Percentiles rank a stretch among this genome's conserved stretches.
Evolutionary conservation across 2,888 invertebrate species (phyloP).

Genomic region (Helleia helle): DNA sequence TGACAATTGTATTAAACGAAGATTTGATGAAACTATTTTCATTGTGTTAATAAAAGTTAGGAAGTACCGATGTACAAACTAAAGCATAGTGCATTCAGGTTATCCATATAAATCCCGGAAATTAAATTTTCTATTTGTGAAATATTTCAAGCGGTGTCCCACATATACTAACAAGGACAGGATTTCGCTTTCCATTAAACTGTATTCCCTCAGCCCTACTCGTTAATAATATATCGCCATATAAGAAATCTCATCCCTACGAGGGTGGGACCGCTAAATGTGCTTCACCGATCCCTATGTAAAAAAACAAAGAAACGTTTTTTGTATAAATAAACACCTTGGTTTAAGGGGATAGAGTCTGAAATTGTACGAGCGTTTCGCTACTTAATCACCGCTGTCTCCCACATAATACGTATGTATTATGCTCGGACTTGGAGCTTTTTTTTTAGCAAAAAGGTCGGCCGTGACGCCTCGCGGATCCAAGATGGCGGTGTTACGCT

Average conservation of each 20-base stretch:
- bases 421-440: constrained; percentile 59
- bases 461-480: constrained; percentile 60
- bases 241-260: constrained; percentile 63
- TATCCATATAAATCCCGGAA: background rate
- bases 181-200: constrained; percentile 12
- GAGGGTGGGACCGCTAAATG: constrained; percentile 58
- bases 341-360: constrained; percentile 22
- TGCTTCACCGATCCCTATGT: constrained; percentile 50
- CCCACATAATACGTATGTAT: constrained; percentile 57
- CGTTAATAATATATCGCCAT: constrained; percentile 58
- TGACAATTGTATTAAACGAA: no score
- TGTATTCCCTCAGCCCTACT: background rate
- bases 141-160: background rate
- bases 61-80: background rate
- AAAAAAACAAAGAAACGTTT: constrained; percentile 30
- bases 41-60: background rate
- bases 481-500: constrained; percentile 57
- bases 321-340: constrained; percentile 28
- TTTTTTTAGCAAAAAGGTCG: constrained; percentile 52
- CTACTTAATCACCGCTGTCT: constrained; percentile 61
- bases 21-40: background rate
- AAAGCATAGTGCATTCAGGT: constrained; percentile 5
- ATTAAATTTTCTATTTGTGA: background rate
- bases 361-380: constrained; percentile 24
- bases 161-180: constrained; percentile 2